phyloP scores from a whole-genome alignment of 2,797 vertebrate species.

The Lerista edwardsae region DNA sequence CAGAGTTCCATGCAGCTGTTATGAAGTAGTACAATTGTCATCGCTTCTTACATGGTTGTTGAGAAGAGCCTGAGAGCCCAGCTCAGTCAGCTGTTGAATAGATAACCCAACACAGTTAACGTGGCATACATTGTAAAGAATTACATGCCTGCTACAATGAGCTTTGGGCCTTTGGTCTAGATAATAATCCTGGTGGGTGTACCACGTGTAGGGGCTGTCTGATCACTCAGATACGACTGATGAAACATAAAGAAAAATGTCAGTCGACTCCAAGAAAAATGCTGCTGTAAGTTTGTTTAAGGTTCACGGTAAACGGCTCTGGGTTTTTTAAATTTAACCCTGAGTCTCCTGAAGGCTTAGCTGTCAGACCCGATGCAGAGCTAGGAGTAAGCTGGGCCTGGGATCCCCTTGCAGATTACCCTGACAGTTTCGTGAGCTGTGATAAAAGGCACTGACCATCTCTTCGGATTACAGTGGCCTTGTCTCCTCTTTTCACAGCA shows the following conservation, averaged over 20 bases:
- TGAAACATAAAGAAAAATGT: conserved; percentile 90
- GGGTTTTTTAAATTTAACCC: conserved; percentile 73
- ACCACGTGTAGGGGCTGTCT: conserved; percentile 89
- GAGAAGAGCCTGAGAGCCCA: conserved; percentile 84
- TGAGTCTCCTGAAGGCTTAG: conserved; percentile 49
- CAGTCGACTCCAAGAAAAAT: conserved; percentile 86
- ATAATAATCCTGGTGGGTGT: conserved; percentile 92
- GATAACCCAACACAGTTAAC: conserved; percentile 93
- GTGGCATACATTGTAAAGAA: conserved; percentile 90
- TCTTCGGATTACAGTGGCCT: conserved; percentile 13
- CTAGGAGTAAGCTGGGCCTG: conserved; percentile 5
- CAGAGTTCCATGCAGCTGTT: conserved; percentile 85
- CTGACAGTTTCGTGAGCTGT: conserved; percentile 46
- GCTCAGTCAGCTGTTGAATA: conserved; percentile 92
- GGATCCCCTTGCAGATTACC: conserved; percentile 31
- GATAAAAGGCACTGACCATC: conserved; percentile 28
- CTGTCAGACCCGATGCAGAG: conserved; percentile 35
- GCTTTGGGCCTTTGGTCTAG: conserved; percentile 89
- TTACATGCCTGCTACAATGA: conserved; percentile 88
- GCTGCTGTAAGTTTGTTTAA: conserved; percentile 91
- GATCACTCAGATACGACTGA: conserved; percentile 91
- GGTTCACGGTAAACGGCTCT: conserved; percentile 78
- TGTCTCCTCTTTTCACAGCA: conserved; percentile 40
- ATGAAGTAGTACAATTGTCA: conserved; percentile 85
- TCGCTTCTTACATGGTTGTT: conserved; percentile 85